Evolutionary conservation across 1,140 invertebrate genomes (phyloP).

Genomic region (Apis laboriosa): DNA sequence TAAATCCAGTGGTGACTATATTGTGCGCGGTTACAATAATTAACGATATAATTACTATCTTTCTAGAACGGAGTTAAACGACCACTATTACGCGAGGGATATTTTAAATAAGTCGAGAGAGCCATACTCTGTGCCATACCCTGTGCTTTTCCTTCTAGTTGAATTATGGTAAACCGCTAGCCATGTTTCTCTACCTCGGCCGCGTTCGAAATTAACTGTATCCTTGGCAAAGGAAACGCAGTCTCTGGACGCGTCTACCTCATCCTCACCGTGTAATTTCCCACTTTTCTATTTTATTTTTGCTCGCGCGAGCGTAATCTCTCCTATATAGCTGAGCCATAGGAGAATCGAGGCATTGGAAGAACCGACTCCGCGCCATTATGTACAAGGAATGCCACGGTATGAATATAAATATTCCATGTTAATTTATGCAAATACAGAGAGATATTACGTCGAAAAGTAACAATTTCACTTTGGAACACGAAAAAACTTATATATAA

Average conservation of each 20-base stretch:
- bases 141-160: conserved; percentile 8
- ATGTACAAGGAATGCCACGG: neutral
- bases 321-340: neutral
- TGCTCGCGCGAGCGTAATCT: neutral
- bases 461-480: no score
- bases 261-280: conserved; percentile 1
- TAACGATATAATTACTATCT: conserved; percentile 7
- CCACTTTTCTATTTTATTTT: neutral
- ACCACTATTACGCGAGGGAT: neutral
- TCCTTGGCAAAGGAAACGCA: neutral
- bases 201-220: conserved; percentile 13
- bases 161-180: conserved; percentile 17
- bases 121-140: neutral
- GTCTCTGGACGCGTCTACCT: conserved; percentile 8
- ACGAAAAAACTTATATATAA: no score
- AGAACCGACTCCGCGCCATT: neutral
- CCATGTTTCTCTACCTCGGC: neutral
- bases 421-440: neutral
- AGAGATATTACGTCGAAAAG: no score
- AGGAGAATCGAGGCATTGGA: neutral
- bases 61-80: neutral
- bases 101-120: neutral
- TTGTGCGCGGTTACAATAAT: neutral
- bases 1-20: neutral
- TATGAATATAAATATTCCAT: neutral